These are phyloP conservation scores for Gila robusta DNA, from an alignment of 2,797 vertebrate genomes.

Conservation along the genomic window DNA sequence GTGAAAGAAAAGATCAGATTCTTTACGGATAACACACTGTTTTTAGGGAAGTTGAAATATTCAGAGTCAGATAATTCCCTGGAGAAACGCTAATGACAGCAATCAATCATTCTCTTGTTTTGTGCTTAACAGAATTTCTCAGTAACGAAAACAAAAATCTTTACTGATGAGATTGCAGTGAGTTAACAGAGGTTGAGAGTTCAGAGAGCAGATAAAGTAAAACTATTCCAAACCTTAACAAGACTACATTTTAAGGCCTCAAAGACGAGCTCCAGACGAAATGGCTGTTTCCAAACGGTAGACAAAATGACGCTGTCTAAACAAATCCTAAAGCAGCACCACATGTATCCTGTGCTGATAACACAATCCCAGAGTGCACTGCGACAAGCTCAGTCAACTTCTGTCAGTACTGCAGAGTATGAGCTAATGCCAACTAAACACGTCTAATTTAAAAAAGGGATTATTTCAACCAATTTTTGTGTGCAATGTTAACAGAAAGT, in stretches of 20 bases:
- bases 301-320: background rate
- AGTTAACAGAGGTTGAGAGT: constrained; percentile 22
- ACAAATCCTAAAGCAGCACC: background rate
- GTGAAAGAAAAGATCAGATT: constrained; percentile 3
- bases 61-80: background rate
- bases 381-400: background rate
- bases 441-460: background rate
- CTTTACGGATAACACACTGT: background rate
- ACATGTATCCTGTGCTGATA: background rate
- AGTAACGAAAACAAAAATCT: background rate
- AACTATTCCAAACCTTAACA: constrained; percentile 5
- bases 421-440: background rate
- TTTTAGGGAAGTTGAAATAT: background rate
- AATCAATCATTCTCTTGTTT: constrained; percentile 14
- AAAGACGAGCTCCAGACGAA: background rate
- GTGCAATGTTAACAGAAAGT: background rate
- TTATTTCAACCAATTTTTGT: too few species aligned
- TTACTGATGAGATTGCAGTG: background rate
- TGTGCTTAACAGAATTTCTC: background rate
- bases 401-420: background rate
- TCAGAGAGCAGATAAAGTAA: background rate
- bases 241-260: background rate
- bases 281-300: background rate
- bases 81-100: background rate
- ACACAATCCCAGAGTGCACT: background rate